Conservation (phyloP, 2,888 invertebrate species). For the Eulithis testata region DNA sequence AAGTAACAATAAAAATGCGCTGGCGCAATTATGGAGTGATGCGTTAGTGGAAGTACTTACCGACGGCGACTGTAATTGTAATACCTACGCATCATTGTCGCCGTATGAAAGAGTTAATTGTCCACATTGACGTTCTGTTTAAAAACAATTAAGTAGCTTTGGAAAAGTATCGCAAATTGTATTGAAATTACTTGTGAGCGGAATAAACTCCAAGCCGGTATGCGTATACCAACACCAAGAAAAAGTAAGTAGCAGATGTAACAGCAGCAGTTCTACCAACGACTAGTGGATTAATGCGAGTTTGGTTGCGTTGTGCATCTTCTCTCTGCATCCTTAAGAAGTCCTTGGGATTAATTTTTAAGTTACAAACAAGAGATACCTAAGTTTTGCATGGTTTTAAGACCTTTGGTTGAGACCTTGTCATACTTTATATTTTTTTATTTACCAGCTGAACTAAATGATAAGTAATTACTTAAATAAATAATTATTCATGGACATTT, state of each 20-base stretch:
- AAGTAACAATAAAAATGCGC: constrained; percentile 31
- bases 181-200: constrained; percentile 29
- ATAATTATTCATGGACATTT: too few species aligned
- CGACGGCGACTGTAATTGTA: constrained; percentile 50
- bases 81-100: constrained; percentile 58
- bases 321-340: too few species aligned
- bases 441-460: too few species aligned
- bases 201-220: constrained; percentile 15
- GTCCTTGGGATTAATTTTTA: too few species aligned
- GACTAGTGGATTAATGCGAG: neutral
- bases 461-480: too few species aligned
- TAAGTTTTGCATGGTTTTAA: too few species aligned
- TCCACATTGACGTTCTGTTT: constrained; percentile 46
- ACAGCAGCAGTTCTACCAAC: neutral
- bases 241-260: constrained; percentile 31
- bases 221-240: constrained; percentile 4
- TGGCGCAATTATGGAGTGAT: constrained; percentile 32
- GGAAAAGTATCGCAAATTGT: constrained; percentile 39
- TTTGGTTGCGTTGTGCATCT: neutral
- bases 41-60: constrained; percentile 33
- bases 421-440: too few species aligned
- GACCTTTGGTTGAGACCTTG: too few species aligned
- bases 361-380: too few species aligned
- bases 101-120: constrained; percentile 44
- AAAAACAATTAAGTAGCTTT: constrained; percentile 50